Evolutionary conservation across 2,113 vertebrate species (phyloP).

Genomic region (Hassar affinis): DNA sequence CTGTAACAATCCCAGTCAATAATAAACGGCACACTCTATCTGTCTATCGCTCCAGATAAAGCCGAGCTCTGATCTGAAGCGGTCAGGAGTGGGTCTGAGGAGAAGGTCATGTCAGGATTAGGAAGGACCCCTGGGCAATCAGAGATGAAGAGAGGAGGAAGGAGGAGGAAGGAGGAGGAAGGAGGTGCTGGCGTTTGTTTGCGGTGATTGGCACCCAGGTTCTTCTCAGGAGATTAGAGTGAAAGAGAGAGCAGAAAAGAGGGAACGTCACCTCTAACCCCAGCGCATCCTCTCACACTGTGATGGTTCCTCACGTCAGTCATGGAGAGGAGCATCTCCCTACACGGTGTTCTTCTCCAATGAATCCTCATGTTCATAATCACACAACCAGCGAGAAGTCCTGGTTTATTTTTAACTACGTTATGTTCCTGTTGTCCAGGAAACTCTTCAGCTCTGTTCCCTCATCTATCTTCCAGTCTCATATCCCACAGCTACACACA

Average conservation of each 20-base stretch:
- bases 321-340: not conserved
- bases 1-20: not conserved
- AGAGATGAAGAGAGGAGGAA: not conserved
- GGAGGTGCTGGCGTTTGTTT: not conserved
- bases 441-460: no score
- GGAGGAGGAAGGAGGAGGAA: not conserved
- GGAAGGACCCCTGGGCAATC: not conserved
- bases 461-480: no score
- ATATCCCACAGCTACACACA: no score
- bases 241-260: not conserved
- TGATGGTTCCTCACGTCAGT: not conserved
- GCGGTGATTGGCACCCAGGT: not conserved
- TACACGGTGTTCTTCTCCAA: not conserved
- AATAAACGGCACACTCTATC: not conserved
- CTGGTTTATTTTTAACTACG: no score
- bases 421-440: no score
- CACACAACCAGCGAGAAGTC: no score
- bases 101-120: not conserved
- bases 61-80: not conserved
- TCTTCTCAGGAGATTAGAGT: not conserved
- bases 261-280: not conserved
- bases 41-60: no score
- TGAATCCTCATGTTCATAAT: no score
- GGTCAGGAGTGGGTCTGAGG: not conserved
- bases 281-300: not conserved